These are phyloP conservation scores for Gryllus longicercus DNA, from an alignment of 2,888 invertebrate genomes.

Conservation along the genomic window DNA sequence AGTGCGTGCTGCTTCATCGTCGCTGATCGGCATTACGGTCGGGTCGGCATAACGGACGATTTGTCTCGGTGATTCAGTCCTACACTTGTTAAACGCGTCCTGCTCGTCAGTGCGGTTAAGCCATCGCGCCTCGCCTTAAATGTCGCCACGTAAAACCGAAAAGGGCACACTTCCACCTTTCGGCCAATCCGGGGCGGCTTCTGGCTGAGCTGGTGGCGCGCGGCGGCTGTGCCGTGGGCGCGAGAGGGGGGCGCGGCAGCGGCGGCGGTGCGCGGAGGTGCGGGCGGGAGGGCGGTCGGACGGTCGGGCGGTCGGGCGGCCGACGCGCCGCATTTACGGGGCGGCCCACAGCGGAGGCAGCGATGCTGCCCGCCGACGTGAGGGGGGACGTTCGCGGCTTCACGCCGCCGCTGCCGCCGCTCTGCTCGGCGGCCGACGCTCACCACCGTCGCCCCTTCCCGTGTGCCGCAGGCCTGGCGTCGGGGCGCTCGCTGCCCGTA, in stretches of 20 bases:
- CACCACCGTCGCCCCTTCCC: background rate
- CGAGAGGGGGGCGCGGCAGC: background rate
- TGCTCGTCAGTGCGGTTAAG: too few relatives aligned
- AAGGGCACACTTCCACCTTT: background rate
- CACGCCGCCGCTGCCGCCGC: background rate
- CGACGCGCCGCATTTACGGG: background rate
- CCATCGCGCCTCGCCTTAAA: too few relatives aligned
- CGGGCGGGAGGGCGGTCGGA: too few relatives aligned
- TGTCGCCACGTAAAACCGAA: background rate
- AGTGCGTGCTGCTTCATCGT: too few relatives aligned
- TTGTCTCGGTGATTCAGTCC: too few relatives aligned
- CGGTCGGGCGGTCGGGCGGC: too few relatives aligned
- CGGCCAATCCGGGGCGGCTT: background rate
- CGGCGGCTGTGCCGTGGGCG: background rate
- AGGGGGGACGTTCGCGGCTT: background rate
- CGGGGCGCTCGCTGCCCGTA: constrained; percentile 80
- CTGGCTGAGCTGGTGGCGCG: background rate
- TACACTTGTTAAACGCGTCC: too few relatives aligned
- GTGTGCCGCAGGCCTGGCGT: background rate
- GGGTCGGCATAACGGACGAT: too few relatives aligned
- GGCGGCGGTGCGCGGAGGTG: constrained; percentile 21
- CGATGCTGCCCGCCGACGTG: background rate
- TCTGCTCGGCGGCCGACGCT: constrained; percentile 71
- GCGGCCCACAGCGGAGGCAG: constrained; percentile 18
- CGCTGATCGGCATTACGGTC: too few relatives aligned